Base-by-base conservation (phyloP, 2,113 vertebrate species). In the Willisornis vidua region DNA sequence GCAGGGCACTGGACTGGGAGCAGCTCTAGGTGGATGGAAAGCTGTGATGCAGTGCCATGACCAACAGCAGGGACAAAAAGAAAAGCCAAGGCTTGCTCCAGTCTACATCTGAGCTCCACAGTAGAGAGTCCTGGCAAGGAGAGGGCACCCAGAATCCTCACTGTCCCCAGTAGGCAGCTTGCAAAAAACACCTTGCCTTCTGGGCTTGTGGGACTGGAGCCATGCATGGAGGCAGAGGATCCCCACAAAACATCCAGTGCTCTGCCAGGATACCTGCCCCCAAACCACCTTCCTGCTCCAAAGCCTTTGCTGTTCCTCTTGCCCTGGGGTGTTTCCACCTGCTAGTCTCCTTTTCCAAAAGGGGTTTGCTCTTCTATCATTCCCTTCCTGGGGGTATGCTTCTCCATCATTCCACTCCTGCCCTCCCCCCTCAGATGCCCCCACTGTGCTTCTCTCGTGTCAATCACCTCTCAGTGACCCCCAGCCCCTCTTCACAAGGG, bases 1-100 rank as follows among this genome's bases (percentile, higher is more conserved):
- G 14, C 31, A 49, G 28, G 9, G 17, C 18, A 48, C 51, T 0
- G 0, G 12, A 57, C 51, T 0, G 0, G 9, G 29, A 80, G 23
- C 49, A 54, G 16, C 49, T 45, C 31, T 1, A 2, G 22, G 22
- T 43, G 23, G 3, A 22, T 61, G 46, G 37, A 82, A 89, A 87
- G 25, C 4, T 6, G 25, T 67, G 39, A 41, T 54, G 46, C 39
- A 54, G 12, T 41, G 61, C 74, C 29, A 61, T 31, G 17, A 61
- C n/a, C 20, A 8, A 41, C 39, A 74, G 52, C 46, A 86, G 25
- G 9, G 25, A 10, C 39, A 39, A 35, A 73, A 67, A 62, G 14
- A 58, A 78, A 91, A 93, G 35, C 33, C 65, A 39, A 71, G 31
- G 25, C 31, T 89, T 4, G 0, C 37, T 78, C 8, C n/a, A n/a